Evolutionary conservation across 1,140 invertebrate species (phyloP), one percentile per base, ranked within the genome.

Genomic region (Drosophila albomicans): DNA sequence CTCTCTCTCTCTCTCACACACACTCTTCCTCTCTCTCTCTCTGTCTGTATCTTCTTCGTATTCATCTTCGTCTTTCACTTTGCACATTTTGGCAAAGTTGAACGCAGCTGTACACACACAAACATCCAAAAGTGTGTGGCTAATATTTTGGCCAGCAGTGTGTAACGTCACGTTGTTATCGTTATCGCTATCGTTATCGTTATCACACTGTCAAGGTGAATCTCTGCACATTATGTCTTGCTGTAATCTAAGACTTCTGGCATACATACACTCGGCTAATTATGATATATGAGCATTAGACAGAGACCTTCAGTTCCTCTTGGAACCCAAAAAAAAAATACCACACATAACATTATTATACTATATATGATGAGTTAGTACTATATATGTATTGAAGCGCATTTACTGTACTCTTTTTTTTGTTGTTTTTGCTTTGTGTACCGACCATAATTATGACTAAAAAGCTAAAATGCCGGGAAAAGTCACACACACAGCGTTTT

Each of bases 151-250:
- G n/a, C 51, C 51, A 54, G n/a, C 28, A 63, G 32, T 46, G 35
- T 52, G 49, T 35, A 49, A 16, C 5, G 32, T 35, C 32, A 20
- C 41, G 4, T 3, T 38, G 41, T 38, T 28, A 63, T 49, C 61
- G 35, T 43, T 64, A 64, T 52, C 15, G 48, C 10, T 41, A 28
- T 64, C 35, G 66, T 46, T 28, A 51, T 54, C 54, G 35, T 41
- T 78, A 74, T 74, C 75, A 62, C 71, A 78, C 54, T 75, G 75
- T 75, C 75, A 78, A 78, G 75, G 75, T 78, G 75, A 78, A 70
- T 78, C 71, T 76, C 45, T 5, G 41, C 41, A 3, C 6, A 15
- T 13, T 20, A 25, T 74, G 38, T 68, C 7, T 20, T 51, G 20
- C 45, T 52, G 61, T 71, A 75, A 57, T 63, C 68, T 62, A 54